phyloP scores from a whole-genome alignment of 2,888 invertebrate species.

The Netelia virgata region DNA sequence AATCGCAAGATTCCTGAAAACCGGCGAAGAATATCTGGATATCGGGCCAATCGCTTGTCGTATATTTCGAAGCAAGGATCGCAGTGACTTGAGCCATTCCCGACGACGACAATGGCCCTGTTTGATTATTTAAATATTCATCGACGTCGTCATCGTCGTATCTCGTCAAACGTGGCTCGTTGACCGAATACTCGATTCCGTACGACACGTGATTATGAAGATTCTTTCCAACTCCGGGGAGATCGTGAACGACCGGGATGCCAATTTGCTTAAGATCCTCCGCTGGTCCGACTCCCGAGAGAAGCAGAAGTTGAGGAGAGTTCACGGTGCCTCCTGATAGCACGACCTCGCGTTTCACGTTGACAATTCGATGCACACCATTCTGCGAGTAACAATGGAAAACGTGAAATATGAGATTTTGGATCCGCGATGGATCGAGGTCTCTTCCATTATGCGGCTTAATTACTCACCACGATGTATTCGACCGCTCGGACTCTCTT shows the following conservation, averaged over 20 bases:
- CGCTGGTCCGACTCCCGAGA: slow-evolving; percentile 89
- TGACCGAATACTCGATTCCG: slow-evolving; percentile 86
- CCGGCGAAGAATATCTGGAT: slow-evolving; percentile 89
- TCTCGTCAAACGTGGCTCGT: slow-evolving; percentile 80
- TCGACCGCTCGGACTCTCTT: slow-evolving; percentile 87
- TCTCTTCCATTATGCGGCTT: slow-evolving; percentile 84
- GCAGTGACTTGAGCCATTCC: slow-evolving; percentile 90
- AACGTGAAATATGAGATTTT: background rate
- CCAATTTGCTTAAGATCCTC: slow-evolving; percentile 86
- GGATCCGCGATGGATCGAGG: background rate
- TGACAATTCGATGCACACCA: slow-evolving; percentile 64
- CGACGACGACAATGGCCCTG: slow-evolving; percentile 88
- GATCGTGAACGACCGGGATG: slow-evolving; percentile 87
- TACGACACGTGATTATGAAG: slow-evolving; percentile 90
- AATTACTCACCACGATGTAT: slow-evolving; percentile 83
- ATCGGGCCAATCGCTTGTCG: slow-evolving; percentile 88
- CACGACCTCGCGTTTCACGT: slow-evolving; percentile 85
- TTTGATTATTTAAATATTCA: slow-evolving; percentile 86
- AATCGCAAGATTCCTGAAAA: slow-evolving; percentile 87
- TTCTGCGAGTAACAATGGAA: slow-evolving; percentile 67
- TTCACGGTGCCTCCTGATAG: slow-evolving; percentile 88
- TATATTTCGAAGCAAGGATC: slow-evolving; percentile 87
- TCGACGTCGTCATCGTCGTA: slow-evolving; percentile 86
- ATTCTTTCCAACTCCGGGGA: slow-evolving; percentile 90
- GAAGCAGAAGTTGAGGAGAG: slow-evolving; percentile 89